Base-by-base conservation (phyloP, 2,797 vertebrate species). In the Scarus forsteni region DNA sequence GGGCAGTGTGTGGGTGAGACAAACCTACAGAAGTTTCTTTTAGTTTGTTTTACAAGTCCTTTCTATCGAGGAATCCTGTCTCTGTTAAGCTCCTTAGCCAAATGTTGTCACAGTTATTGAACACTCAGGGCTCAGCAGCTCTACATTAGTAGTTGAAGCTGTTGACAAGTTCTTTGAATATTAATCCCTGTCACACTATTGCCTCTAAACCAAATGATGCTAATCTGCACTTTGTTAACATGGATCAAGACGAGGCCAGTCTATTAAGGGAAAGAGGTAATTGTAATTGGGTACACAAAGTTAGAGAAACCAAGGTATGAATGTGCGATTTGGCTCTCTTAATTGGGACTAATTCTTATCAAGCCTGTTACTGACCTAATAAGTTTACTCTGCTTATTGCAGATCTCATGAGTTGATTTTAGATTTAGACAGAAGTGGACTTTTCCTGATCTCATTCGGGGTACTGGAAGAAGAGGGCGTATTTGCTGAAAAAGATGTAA, bases 101-200 rank as follows among this genome's bases (percentile, higher is more conserved):
- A 63, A 69, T 63, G 40, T 77, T 85, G 64, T 83, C 68, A 69
- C 64, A 70, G 51, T 66, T 48, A 69, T 38, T 12, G 13, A 52
- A 46, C 35, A 46, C 7, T 8, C 61, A 40, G 50, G 59, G 46
- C 68, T 79, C 55, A 77, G 64, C 53, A 58, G 53, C 71, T n/a
- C 56, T 71, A 35, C n/a, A 64, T 63, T 80, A 69, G 48, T 39
- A 60, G 63, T 57, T 40, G 7, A 71, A 54, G 39, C 43, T 81
- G 73, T 67, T 75, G 54, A 68, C 54, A 55, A 45, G 51, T 59
- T 60, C 15, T 80, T 72, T 71, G 6, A 76, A 58, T 60, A 14
- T 38, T 84, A 85, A 84, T 85, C 72, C 48, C 54, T 63, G 56
- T 87, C 69, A 82, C 75, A 81, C 75, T 63, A 59, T 72, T 76